Conservation (phyloP, 2,113 vertebrate species). For the Heptranchias perlo region DNA sequence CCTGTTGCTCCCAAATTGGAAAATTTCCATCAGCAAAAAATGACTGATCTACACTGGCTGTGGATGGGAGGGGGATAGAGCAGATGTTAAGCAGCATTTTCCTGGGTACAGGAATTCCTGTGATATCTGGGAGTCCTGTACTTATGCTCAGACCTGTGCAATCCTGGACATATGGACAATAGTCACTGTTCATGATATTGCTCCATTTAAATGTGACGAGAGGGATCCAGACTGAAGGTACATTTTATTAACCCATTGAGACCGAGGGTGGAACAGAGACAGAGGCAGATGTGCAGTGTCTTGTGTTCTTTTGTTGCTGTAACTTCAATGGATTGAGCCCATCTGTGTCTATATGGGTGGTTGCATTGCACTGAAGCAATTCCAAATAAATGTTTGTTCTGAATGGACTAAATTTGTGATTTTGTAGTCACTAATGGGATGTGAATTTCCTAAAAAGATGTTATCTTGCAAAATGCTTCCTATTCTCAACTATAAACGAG, state of each 20-base stretch:
- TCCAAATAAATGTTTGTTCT: no score
- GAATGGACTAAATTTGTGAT: no score
- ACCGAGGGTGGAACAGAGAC: not conserved
- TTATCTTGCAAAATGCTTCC: no score
- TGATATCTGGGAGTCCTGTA: not conserved
- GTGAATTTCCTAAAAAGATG: no score
- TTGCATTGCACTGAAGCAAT: no score
- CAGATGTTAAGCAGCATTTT: not conserved
- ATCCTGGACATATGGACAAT: not conserved
- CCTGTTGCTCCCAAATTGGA: not conserved
- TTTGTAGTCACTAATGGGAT: no score
- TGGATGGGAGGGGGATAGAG: not conserved
- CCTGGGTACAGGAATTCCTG: not conserved
- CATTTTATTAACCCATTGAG: not conserved
- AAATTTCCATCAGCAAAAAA: not conserved
- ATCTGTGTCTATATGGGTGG: no score
- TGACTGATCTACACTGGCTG: not conserved
- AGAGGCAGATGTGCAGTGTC: not conserved
- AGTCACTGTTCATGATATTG: not conserved
- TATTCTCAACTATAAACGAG: no score
- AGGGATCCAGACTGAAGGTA: not conserved
- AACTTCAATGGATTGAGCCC: not conserved
- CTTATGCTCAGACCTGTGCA: not conserved
- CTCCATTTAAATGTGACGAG: not conserved
- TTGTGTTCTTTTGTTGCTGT: not conserved